Evolutionary conservation across 2,888 invertebrate genomes (phyloP).

Genomic region (Auanema sp.): DNA sequence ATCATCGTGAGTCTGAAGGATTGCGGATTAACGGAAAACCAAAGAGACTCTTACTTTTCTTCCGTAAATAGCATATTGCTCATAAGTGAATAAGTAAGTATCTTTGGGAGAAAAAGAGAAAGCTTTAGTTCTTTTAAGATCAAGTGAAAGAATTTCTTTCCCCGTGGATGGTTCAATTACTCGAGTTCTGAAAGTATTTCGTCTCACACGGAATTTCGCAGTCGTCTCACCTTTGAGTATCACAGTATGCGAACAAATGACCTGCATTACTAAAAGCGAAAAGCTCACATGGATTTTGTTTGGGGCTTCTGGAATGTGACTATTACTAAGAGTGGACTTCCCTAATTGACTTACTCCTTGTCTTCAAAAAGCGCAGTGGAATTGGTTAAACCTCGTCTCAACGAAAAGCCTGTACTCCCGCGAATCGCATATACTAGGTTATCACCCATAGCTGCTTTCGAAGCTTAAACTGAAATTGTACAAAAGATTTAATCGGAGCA

Average conservation of each 20-base stretch:
- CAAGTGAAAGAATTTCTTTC: slow-evolving; percentile 38
- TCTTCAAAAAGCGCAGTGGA: slow-evolving; percentile 36
- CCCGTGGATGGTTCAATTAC: slow-evolving; percentile 53
- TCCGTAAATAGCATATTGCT: slow-evolving; percentile 59
- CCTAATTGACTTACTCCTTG: slow-evolving; percentile 25
- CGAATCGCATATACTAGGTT: slow-evolving; percentile 53
- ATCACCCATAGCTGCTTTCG: slow-evolving; percentile 40
- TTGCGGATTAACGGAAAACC: neutral
- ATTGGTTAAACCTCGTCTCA: slow-evolving; percentile 46
- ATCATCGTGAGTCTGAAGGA: slow-evolving; percentile 29
- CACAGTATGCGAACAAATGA: slow-evolving; percentile 56
- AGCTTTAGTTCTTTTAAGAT: slow-evolving; percentile 49
- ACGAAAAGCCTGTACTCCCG: slow-evolving; percentile 44
- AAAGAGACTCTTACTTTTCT: slow-evolving; percentile 19
- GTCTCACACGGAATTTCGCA: neutral
- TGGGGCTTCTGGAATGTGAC: slow-evolving; percentile 40
- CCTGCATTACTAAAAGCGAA: slow-evolving; percentile 58
- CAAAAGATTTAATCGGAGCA: neutral
- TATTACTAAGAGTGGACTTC: neutral
- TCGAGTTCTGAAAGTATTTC: slow-evolving; percentile 42
- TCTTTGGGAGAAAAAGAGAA: slow-evolving; percentile 61
- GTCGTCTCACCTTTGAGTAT: slow-evolving; percentile 46
- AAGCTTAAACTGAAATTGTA: neutral
- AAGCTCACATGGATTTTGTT: slow-evolving; percentile 49
- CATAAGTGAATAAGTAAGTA: slow-evolving; percentile 52